Evolutionary conservation across 1,140 invertebrate species (phyloP), one percentile per base, ranked within the genome.

Genomic region (Calephelis nemesis): DNA sequence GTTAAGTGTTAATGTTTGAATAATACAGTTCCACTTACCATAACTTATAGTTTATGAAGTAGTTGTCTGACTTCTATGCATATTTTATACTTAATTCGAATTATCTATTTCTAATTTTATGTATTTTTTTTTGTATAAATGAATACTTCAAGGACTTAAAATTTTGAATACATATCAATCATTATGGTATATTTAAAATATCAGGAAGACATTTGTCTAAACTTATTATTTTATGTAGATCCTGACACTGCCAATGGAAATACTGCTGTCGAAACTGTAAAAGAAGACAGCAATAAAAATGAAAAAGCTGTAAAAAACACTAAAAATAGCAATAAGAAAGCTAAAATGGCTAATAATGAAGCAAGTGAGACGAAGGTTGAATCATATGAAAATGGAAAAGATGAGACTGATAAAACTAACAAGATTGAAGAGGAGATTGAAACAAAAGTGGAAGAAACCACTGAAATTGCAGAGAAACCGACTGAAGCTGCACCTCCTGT

Each of bases 321-420:
- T 65, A 88, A 89, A 76, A 84, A 82, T 78, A 76, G 74, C 70
- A 87, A 77, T 76, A 89, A 88, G 67, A 87, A 86, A 73, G 71
- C 74, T 66, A 88, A 85, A 73, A 84, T 83, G 70, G 62, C 82
- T 48, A 83, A 77, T 64, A 81, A 74, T 79, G 85, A 89, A 71
- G 54, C 69, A 40, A 76, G 70, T 73, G 58, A 66, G 68, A 54
- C 76, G 52, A 84, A 85, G 73, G 78, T 70, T 64, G 84, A 87
- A 73, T 82, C 84, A 76, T 79, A 81, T 82, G 86, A 87, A 80
- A 91, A 89, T 84, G 86, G 85, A 78, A 87, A 85, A 85, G 81
- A 87, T 81, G 88, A 91, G 86, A 87, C 86, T 89, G 87, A 89
- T 83, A 88, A 85, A 80, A 71, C 84, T 79, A 85, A 74, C 77